phyloP scores from a whole-genome alignment of 2,797 vertebrate species.

The Hemitrygon akajei region DNA sequence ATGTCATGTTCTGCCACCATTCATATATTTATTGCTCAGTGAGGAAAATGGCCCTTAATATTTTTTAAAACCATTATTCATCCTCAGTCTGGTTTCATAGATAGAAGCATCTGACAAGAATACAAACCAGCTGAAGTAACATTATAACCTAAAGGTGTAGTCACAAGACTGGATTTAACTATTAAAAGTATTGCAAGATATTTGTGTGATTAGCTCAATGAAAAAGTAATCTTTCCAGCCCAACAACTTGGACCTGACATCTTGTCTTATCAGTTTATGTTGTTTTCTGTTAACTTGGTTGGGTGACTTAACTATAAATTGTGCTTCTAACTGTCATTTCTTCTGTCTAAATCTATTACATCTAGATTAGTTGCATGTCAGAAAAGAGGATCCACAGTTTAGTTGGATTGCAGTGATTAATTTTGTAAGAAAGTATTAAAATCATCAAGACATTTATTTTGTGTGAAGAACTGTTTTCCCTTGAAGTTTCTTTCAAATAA shows the following conservation, averaged over 20 bases:
- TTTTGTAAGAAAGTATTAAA: background rate
- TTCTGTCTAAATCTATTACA: background rate
- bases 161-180: background rate
- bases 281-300: background rate
- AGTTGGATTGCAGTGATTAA: background rate
- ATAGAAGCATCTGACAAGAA: background rate
- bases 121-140: background rate
- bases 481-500: slow-evolving; percentile 12
- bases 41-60: background rate
- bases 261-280: background rate
- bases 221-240: background rate
- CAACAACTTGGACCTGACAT: background rate
- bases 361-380: background rate
- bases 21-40: background rate
- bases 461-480: no score
- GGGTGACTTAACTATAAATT: background rate
- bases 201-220: background rate
- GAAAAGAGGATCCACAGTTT: background rate
- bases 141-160: background rate
- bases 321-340: background rate
- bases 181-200: background rate
- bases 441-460: background rate
- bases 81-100: background rate
- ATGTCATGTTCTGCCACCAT: background rate
- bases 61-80: background rate